Conservation (phyloP, 2,797 vertebrate species). For the Sebastes hubbsi region DNA sequence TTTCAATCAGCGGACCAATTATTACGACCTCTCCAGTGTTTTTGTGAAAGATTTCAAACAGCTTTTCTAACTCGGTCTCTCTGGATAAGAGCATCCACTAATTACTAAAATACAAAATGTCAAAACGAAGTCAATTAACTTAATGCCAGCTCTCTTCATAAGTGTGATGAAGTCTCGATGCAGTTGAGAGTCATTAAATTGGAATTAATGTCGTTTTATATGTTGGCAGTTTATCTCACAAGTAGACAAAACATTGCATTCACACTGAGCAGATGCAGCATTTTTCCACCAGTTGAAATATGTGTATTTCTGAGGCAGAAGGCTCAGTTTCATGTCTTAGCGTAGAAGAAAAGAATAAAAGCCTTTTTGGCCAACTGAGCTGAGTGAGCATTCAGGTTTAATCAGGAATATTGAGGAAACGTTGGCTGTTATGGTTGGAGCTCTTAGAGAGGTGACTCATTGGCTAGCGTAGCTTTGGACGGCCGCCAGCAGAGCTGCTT, state of each 20-base stretch:
- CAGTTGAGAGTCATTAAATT: constrained; percentile 35
- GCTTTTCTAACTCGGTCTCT: neutral
- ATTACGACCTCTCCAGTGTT: constrained; percentile 1
- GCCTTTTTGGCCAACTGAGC: constrained; percentile 74
- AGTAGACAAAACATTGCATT: neutral
- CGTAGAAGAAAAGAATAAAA: constrained; percentile 75
- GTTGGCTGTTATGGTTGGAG: constrained; percentile 69
- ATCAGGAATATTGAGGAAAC: constrained; percentile 79
- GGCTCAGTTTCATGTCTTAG: constrained; percentile 62
- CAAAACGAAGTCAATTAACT: constrained; percentile 46
- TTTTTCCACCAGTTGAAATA: constrained; percentile 22
- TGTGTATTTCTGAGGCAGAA: constrained; percentile 26
- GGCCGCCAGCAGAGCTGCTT: constrained; percentile 63
- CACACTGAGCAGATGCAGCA: neutral
- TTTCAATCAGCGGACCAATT: constrained; percentile 19
- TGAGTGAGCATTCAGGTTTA: constrained; percentile 73
- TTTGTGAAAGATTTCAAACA: constrained; percentile 12
- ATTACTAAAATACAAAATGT: constrained; percentile 38
- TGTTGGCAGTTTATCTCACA: constrained; percentile 22
- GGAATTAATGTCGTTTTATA: constrained; percentile 43
- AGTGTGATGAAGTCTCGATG: constrained; percentile 36
- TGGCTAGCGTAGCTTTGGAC: constrained; percentile 60
- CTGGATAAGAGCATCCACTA: constrained; percentile 11
- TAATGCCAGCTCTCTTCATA: constrained; percentile 45
- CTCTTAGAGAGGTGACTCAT: constrained; percentile 81